Base-by-base conservation (phyloP, 2,797 vertebrate genomes). In the Hemibagrus guttatus region DNA sequence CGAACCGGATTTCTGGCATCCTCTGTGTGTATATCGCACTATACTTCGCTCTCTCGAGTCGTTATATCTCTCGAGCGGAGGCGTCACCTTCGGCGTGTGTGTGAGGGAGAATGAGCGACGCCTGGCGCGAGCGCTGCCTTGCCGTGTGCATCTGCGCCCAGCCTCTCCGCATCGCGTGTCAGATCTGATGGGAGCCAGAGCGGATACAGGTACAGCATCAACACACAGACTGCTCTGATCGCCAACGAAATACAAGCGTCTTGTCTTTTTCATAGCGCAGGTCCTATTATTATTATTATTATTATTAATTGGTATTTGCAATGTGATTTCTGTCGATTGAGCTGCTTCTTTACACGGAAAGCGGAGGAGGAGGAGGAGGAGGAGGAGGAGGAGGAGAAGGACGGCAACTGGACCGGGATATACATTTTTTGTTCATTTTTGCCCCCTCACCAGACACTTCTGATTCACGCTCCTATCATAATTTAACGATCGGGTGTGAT, bases 341-440 rank as follows among this genome's bases (percentile, higher is more conserved):
- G 87, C 85, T 86, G 79, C 68, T 89, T 85, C 88, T 89, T 87
- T 89, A 84, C 88, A 85, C 85, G 52, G 89, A 91, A 89, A 92
- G 88, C 89, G 84, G 84, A 89, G 88, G 72, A 84, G 85, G 85
- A 90, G 84, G 89, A 76, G 52, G 82, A 89, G 84, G 89, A 72
- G 58, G 16, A 35, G 35, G 42, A 46, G 84, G 89, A 76, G 52
- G 83, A 89, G 84, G 89, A 76, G 58, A 16, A 35, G 35, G n/a
- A n/a, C n/a, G n/a, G n/a, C n/a, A 52, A 35, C 11, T 64, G 71
- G 72, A 66, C 84, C 7, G 28, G 56, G 52, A 54, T 54, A 39
- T 54, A 19, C 52, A 39, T 21, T 49, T 75, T 31, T 75, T 84
- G 58, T 39, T 78, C 42, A 52, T 75, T 52, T 69, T 42, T 23